Conservation (phyloP, 1,140 invertebrate genomes). For the Proales similis region DNA sequence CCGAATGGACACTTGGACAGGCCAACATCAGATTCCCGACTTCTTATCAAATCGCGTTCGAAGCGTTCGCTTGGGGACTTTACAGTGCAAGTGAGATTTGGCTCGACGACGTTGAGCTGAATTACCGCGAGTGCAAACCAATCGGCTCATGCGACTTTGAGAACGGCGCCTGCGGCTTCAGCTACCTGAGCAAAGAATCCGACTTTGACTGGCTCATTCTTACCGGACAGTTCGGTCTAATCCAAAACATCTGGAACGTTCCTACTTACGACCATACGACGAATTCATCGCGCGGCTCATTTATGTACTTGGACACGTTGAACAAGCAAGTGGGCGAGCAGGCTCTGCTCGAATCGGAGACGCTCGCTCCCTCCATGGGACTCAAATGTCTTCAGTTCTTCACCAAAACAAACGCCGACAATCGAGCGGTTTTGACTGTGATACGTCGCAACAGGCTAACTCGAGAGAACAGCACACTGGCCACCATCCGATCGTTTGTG, state of each 20-base stretch:
- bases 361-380: neutral
- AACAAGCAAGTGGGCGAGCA: neutral
- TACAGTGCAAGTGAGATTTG: neutral
- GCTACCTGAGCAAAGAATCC: neutral
- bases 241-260: neutral
- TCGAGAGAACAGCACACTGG: neutral
- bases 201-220: constrained; percentile 35
- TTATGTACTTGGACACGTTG: constrained; percentile 23
- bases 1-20: constrained; percentile 15
- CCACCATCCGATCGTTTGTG: neutral
- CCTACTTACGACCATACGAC: constrained; percentile 41
- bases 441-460: neutral
- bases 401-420: constrained; percentile 10
- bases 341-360: constrained; percentile 33
- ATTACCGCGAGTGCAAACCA: constrained; percentile 6
- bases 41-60: constrained; percentile 34
- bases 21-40: constrained; percentile 4
- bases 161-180: constrained; percentile 12
- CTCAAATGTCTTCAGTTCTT: constrained; percentile 29
- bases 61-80: neutral
- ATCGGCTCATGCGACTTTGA: constrained; percentile 33
- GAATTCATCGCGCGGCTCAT: neutral
- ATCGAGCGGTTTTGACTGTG: constrained; percentile 6
- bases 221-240: constrained; percentile 13
- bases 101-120: constrained; percentile 14